Evolutionary conservation across 1,140 invertebrate genomes (phyloP), one percentile per base, ranked within the genome.

Genomic region (Linepithema humile): DNA sequence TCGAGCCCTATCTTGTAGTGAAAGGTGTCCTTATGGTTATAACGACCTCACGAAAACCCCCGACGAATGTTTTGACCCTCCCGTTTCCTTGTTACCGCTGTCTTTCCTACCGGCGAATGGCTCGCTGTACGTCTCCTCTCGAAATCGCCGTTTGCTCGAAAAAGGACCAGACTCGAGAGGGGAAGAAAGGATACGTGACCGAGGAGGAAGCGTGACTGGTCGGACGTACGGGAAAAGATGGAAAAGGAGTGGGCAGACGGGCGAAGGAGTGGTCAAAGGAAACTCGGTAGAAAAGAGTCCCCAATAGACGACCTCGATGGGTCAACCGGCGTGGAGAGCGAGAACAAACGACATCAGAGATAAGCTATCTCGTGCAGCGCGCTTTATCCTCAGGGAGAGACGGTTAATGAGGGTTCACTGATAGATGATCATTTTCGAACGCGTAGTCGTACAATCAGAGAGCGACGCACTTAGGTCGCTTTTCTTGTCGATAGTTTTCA

Each of bases 1-100:
- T 84, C 20, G 20, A 57, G 45, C 48, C 26, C 55, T 43, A 59
- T 83, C 29, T 50, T 62, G 45, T 43, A 72, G 38, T 57, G 87
- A 87, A 73, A 85, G 69, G 69, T 90, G 86, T 90, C 89, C 86
- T 92, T 92, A 91, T 84, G 84, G 85, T 91, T 91, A 90, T 92
- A 92, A 92, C 91, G 91, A 92, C 60, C 40, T 62, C 69, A 38
- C 85, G 85, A 82, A 85, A 90, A 89, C 72, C 64, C 84, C 64
- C 67, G 82, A 83, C 86, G 77, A 85, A 88, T 91, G 83, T 92
- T 90, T 90, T 82, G 80, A 82, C 73, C 83, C 91, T 85, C 86
- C 86, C 55, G 82, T 69, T 50, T 80, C 67, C 91, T 92, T 91
- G 91, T 92, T 92, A 92, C 91, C 88, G 90, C 85, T 72, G 57